Base-by-base conservation (phyloP, 2,888 invertebrate species). In the Cerastis rubricosa region DNA sequence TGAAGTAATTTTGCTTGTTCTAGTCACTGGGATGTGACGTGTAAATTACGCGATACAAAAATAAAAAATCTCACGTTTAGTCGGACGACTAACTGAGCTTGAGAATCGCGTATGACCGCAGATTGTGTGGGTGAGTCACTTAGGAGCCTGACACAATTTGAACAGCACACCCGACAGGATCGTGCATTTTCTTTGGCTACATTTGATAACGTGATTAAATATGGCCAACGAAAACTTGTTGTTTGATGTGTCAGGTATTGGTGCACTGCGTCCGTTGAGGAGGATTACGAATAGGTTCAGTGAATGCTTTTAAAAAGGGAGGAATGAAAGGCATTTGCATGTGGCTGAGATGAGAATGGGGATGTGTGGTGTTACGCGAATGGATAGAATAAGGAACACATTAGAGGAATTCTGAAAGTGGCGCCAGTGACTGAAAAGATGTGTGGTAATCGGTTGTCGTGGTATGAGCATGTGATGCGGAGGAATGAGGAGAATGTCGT, bases 31-130 rank as follows among this genome's bases (percentile, higher is more conserved):
- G 66, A 59, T 69, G 70, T 78, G 72, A 75, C 75, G 68, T 68
- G 78, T 70, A 64, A 71, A 63, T 76, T n/a, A 72, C 29, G 69
- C 61, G 75, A 71, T 87, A 87, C 14, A 87, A 83, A 76, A 76
- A 59, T 84, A 78, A 78, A 83, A 84, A 78, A 83, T 75, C 61
- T 85, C 73, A 71, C 43, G 68, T 57, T 63, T 72, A 75, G 73
- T 73, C 68, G 11, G 25, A 63, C 45, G 69, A 87, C 77, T 82
- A 78, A 68, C 45, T 57, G 71, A 72, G 66, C 19, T 65, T 51
- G 11, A 51, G 35, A 77, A 72, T 77, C 66, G 69, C 69, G n/a
- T 64, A n/a, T 40, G 65, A 77, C 69, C 54, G 49, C 80, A 49
- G 54, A 49, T 54, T 66, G 51, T 63, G 17, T 67, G n/a, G n/a